These are phyloP conservation scores for Felis catus DNA, from an alignment of 2,113 vertebrate genomes.

Conservation along the genomic window F.catus_Fca126_mat1.0 CM031411.1:12664001-12664500, in stretches of 20 bases:
- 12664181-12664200: not conserved
- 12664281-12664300: not conserved
- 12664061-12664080: not conserved
- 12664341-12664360: not conserved
- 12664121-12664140: not conserved
- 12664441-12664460: not conserved
- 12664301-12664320: not conserved
- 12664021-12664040: not conserved
- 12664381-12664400: not conserved
- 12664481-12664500: slow-evolving; percentile 20
- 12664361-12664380: slow-evolving; percentile 31
- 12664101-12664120: not conserved
- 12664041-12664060: not conserved
- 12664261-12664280: not conserved
- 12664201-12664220: not conserved
- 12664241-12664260: not conserved
- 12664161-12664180: not conserved
- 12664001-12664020: not conserved
- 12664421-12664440: not conserved
- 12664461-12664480: not conserved
- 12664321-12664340: not conserved
- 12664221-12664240: not conserved
- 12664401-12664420: slow-evolving; percentile 13
- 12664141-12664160: slow-evolving; percentile 19
- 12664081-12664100: not conserved